A percentile compares a stretch with the other conserved stretches of the same genome.
phyloP scores from a whole-genome alignment of 2,797 vertebrate genomes.

The Loris lydekkerianus region DNA sequence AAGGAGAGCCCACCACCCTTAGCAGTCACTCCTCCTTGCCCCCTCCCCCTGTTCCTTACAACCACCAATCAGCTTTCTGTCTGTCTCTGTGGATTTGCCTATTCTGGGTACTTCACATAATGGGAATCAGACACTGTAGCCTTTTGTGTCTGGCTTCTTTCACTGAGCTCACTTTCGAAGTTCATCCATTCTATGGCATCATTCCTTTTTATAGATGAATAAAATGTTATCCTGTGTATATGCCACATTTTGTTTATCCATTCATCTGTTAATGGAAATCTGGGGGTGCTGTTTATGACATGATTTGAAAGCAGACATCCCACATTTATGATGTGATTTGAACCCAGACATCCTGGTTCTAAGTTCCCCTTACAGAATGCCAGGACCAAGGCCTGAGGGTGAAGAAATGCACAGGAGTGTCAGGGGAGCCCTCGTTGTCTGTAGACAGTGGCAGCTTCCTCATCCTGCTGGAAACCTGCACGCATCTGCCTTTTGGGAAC shows the following conservation, averaged over 20 bases:
- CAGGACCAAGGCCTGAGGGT: not conserved
- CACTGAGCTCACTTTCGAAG: not conserved
- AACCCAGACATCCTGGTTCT: not conserved
- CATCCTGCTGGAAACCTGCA: rapidly evolving
- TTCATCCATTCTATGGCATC: rapidly evolving
- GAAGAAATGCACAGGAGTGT: too few relatives aligned
- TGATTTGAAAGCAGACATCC: not conserved
- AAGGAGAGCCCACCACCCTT: not conserved
- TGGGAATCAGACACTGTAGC: not conserved
- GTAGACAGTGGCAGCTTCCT: not conserved
- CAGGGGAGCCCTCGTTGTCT: not conserved
- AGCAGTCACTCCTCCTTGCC: not conserved
- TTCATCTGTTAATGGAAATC: not conserved
- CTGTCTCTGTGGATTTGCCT: not conserved
- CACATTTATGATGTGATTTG: not conserved
- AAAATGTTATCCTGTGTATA: too few relatives aligned
- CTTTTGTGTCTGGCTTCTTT: not conserved
- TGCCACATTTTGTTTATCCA: not conserved
- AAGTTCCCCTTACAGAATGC: not conserved
- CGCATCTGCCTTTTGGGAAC: not conserved
- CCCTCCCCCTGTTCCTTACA: not conserved
- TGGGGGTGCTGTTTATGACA: not conserved
- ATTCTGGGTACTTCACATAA: not conserved
- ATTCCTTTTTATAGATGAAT: not conserved
- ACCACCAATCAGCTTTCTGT: not conserved